phyloP scores from a whole-genome alignment of 2,797 vertebrate genomes.

The Phoeniculus purpureus region DNA sequence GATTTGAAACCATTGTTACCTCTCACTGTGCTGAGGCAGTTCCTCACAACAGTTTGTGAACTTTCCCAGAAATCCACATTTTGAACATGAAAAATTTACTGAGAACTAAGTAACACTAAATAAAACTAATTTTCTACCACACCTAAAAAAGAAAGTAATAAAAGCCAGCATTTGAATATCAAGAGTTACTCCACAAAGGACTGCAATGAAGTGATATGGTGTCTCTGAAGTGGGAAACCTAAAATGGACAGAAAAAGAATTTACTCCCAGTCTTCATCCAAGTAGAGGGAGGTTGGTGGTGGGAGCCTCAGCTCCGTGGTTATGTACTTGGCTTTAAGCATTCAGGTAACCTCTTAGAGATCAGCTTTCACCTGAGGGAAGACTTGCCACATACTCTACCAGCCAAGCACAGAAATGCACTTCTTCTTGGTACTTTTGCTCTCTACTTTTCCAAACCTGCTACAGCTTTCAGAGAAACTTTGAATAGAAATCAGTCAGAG shows the following conservation, averaged over 20 bases:
- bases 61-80: neutral
- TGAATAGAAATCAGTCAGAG: neutral
- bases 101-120: neutral
- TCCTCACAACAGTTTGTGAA: neutral
- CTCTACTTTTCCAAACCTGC: neutral
- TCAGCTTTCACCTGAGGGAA: neutral
- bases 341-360: neutral
- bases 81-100: neutral
- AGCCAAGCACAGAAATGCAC: neutral
- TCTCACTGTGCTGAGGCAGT: neutral
- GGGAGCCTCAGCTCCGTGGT: neutral
- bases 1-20: neutral
- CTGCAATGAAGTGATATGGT: neutral
- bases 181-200: neutral
- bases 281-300: neutral
- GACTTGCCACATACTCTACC: neutral
- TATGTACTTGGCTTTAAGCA: neutral
- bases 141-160: neutral
- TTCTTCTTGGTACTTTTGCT: neutral
- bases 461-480: neutral
- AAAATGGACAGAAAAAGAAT: neutral
- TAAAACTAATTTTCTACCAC: neutral
- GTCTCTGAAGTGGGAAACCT: neutral
- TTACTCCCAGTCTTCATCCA: neutral
- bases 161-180: neutral